phyloP scores from a whole-genome alignment of 2,888 invertebrate species.

The Agrilus biguttatus region DNA sequence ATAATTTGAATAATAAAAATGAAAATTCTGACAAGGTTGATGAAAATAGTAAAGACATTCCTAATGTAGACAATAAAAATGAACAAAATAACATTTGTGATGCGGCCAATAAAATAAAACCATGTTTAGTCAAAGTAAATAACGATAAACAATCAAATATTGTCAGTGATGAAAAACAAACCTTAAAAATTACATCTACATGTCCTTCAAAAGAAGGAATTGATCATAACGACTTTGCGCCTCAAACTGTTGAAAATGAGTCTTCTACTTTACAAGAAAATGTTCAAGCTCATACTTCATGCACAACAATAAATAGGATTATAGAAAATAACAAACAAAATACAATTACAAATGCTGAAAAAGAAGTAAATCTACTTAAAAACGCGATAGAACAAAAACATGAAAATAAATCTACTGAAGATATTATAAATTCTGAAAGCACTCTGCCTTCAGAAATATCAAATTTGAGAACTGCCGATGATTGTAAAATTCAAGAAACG shows the following conservation, averaged over 20 bases:
- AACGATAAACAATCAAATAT: no score
- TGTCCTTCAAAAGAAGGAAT: not conserved
- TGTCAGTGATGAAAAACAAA: no score
- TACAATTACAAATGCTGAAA: not conserved
- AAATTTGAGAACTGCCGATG: conserved; percentile 1
- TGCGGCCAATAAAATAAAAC: no score
- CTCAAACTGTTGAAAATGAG: not conserved
- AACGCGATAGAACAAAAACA: no score
- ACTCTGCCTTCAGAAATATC: conserved; percentile 8
- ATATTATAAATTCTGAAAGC: not conserved
- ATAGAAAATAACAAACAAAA: not conserved
- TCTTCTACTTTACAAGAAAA: not conserved
- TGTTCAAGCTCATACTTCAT: not conserved
- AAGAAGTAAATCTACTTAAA: not conserved
- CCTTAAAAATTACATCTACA: no score
- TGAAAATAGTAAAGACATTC: not conserved
- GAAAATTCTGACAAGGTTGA: not conserved
- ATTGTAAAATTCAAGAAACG: not conserved
- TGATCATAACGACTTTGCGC: not conserved
- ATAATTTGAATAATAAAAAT: not conserved
- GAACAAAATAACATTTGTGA: no score
- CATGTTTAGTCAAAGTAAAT: no score
- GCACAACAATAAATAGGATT: not conserved
- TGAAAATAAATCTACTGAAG: not conserved
- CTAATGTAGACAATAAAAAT: no score